phyloP scores from a whole-genome alignment of 2,113 vertebrate species.

The Puntigrus tetrazona region DNA sequence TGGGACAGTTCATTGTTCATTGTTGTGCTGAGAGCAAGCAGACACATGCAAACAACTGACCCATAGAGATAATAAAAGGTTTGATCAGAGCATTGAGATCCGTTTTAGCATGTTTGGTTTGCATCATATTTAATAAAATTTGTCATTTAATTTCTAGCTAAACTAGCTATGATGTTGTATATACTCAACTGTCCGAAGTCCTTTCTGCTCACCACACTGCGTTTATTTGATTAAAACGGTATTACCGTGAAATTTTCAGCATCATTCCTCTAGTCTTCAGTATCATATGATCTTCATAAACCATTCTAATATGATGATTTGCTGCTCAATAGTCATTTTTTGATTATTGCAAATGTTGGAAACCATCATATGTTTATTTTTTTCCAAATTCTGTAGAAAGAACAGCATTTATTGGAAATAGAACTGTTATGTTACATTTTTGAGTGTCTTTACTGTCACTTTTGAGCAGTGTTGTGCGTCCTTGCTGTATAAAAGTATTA shows the following conservation, averaged over 20 bases:
- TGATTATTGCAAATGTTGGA: too few species aligned
- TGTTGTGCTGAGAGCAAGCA: not conserved
- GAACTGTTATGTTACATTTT: not conserved
- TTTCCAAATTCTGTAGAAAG: too few species aligned
- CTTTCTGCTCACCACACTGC: too few species aligned
- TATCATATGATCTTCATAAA: too few species aligned
- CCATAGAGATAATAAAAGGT: constrained; percentile 12
- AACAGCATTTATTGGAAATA: not conserved
- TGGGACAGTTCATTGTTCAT: not conserved
- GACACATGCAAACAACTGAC: not conserved
- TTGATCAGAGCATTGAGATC: not conserved
- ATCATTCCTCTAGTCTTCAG: too few species aligned
- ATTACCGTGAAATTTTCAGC: not conserved
- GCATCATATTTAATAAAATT: not conserved
- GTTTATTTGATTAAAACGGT: too few species aligned
- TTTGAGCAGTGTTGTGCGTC: not conserved
- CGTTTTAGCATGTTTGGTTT: not conserved
- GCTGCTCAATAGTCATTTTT: too few species aligned
- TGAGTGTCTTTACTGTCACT: not conserved
- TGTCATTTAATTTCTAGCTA: not conserved
- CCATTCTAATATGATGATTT: too few species aligned
- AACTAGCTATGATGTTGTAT: not conserved
- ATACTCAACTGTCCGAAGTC: too few species aligned
- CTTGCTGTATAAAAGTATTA: not conserved
- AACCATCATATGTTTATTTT: too few species aligned